Percentiles rank a stretch among this genome's conserved stretches.
Evolutionary conservation across 2,113 vertebrate species (phyloP).

Genomic region (Urocynchramus pylzowi): DNA sequence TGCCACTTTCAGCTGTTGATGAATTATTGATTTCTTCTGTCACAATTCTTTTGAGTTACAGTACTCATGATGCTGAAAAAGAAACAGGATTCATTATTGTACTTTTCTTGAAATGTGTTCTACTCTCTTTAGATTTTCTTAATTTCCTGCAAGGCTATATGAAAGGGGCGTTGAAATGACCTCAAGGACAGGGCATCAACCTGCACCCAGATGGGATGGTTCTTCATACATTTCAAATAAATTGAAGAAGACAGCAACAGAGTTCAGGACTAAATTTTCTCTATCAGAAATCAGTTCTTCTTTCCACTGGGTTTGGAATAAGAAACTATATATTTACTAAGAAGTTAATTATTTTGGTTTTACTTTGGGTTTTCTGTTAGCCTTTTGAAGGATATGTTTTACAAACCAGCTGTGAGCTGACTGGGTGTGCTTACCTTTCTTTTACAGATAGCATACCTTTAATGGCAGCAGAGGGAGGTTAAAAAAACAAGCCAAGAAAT

Average conservation of each 20-base stretch:
- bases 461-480: neutral
- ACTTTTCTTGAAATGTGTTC: neutral
- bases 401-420: neutral
- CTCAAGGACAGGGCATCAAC: neutral
- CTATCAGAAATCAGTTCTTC: neutral
- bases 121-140: neutral
- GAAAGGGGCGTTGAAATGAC: neutral
- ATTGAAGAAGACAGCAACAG: neutral
- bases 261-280: neutral
- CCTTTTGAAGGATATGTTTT: neutral
- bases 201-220: neutral
- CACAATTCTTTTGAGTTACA: slow-evolving; percentile 42
- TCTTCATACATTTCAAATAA: neutral
- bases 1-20: slow-evolving; percentile 40
- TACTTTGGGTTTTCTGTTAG: neutral
- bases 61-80: slow-evolving; percentile 7
- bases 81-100: neutral
- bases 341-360: neutral
- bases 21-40: slow-evolving; percentile 58
- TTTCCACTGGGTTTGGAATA: neutral
- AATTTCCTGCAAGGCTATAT: neutral
- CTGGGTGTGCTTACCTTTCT: neutral
- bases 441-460: neutral
- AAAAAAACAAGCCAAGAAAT: neutral
- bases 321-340: neutral